These are phyloP conservation scores for Aphelocoma coerulescens DNA, from an alignment of 2,113 vertebrate species.

Conservation along the genomic window DNA sequence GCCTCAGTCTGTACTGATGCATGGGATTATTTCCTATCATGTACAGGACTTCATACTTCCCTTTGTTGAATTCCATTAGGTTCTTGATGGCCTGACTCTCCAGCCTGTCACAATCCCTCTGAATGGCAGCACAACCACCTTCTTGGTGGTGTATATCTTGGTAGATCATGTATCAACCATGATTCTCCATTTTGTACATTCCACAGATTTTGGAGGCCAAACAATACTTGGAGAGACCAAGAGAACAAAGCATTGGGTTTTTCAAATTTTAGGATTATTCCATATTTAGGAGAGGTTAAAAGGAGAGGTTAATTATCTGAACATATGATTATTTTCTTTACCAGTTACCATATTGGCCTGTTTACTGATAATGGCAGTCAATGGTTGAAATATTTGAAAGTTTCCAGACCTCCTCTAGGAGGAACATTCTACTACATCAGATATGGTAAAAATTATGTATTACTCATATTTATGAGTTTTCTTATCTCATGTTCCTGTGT, in stretches of 20 bases:
- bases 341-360: not conserved
- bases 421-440: not conserved
- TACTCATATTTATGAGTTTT: not conserved
- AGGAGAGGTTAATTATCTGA: not conserved
- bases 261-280: not conserved
- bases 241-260: not conserved
- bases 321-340: not conserved
- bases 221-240: not conserved
- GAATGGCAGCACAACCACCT: not conserved
- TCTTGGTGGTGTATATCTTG: no score
- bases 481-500: not conserved
- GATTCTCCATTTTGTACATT: not conserved
- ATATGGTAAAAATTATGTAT: not conserved
- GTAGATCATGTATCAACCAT: not conserved
- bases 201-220: not conserved
- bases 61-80: not conserved
- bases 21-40: not conserved
- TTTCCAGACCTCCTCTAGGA: not conserved
- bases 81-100: not conserved
- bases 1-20: not conserved
- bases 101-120: not conserved
- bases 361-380: not conserved
- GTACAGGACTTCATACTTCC: not conserved
- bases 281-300: not conserved
- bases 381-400: not conserved